Conservation (phyloP, 2,888 invertebrate species). For the Prosapia bicincta region DNA sequence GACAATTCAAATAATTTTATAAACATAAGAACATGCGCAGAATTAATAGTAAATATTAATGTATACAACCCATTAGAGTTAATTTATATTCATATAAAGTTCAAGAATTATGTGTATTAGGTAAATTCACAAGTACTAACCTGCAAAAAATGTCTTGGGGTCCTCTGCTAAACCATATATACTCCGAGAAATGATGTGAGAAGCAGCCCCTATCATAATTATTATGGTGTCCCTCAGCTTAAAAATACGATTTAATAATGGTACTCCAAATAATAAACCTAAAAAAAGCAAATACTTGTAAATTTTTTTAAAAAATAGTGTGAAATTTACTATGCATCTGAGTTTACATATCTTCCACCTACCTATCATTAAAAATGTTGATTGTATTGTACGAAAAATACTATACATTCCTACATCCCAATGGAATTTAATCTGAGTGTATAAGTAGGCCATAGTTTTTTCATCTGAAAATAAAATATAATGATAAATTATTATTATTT, state of each 20-base stretch:
- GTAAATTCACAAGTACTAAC: too few species aligned
- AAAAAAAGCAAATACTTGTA: slow-evolving; percentile 29
- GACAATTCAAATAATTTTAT: too few species aligned
- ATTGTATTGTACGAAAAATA: slow-evolving; percentile 69
- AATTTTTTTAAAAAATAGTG: slow-evolving; percentile 4
- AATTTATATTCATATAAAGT: too few species aligned
- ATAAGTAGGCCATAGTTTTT: slow-evolving; percentile 68
- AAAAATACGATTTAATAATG: slow-evolving; percentile 64
- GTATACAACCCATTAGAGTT: too few species aligned
- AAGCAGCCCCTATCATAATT: slow-evolving; percentile 65
- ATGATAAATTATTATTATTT: too few species aligned
- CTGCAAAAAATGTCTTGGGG: slow-evolving; percentile 59
- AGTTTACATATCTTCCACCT: too few species aligned
- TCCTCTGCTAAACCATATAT: slow-evolving; percentile 60
- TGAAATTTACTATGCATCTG: too few species aligned
- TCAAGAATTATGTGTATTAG: too few species aligned
- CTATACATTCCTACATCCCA: slow-evolving; percentile 71
- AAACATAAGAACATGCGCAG: too few species aligned
- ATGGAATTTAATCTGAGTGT: slow-evolving; percentile 65
- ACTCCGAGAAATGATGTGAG: slow-evolving; percentile 65
- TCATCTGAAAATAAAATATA: slow-evolving; percentile 58
- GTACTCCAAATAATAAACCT: slow-evolving; percentile 66
- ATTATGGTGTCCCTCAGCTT: slow-evolving; percentile 68
- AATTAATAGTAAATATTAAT: too few species aligned
- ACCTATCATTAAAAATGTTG: slow-evolving; percentile 63